Conservation (phyloP, 1,140 invertebrate genomes). For the Venturia canescens region DNA sequence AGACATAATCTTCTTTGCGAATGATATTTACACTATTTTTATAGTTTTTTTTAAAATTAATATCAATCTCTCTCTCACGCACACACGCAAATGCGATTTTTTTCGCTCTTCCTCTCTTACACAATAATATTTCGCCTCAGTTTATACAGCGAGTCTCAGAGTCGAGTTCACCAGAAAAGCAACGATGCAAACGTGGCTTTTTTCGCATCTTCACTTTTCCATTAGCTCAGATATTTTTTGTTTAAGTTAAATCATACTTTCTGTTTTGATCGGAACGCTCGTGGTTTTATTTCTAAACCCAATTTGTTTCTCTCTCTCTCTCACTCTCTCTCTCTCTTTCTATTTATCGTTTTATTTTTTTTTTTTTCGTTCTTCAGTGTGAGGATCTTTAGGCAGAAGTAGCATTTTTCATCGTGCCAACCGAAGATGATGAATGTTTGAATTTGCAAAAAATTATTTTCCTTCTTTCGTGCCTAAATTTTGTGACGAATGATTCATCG, state of each 20-base stretch:
- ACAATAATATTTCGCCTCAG: neutral
- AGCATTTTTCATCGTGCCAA: neutral
- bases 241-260: slow-evolving; percentile 33
- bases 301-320: slow-evolving; percentile 22
- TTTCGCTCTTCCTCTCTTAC: neutral
- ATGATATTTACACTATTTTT: slow-evolving; percentile 33
- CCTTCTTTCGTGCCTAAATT: too few relatives aligned
- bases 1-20: neutral
- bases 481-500: too few relatives aligned
- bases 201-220: neutral
- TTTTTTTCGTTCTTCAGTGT: neutral
- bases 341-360: neutral
- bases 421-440: too few relatives aligned
- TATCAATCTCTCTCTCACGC: too few relatives aligned
- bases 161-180: too few relatives aligned
- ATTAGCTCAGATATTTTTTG: slow-evolving; percentile 24
- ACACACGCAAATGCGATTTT: neutral
- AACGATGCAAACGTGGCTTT: too few relatives aligned
- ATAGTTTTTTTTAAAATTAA: slow-evolving; percentile 2
- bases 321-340: too few relatives aligned
- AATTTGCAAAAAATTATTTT: too few relatives aligned
- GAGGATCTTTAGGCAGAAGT: neutral
- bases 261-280: slow-evolving; percentile 37
- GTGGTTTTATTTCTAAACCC: slow-evolving; percentile 36
- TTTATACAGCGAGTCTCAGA: neutral